phyloP scores from a whole-genome alignment of 2,113 vertebrate species.

The Varanus komodoensis region DNA sequence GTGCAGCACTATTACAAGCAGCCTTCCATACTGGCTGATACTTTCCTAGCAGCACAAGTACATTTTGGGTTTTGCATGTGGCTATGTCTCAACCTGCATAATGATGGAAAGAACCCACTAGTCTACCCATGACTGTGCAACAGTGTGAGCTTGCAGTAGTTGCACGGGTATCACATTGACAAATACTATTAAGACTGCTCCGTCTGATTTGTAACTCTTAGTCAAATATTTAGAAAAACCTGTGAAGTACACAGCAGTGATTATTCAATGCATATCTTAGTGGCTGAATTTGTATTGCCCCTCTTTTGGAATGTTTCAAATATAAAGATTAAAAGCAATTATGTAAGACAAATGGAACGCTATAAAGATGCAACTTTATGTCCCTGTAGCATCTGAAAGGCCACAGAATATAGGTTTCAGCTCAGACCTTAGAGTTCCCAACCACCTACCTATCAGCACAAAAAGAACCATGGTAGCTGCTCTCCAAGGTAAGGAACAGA shows the following conservation, averaged over 20 bases:
- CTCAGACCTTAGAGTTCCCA: no score
- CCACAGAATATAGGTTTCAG: no score
- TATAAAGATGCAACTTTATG: background rate
- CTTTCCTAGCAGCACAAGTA: background rate
- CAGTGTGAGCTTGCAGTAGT: background rate
- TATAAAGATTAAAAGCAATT: background rate
- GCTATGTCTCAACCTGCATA: background rate
- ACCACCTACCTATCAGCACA: no score
- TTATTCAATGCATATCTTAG: background rate
- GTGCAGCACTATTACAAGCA: background rate
- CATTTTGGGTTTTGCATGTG: background rate
- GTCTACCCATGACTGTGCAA: background rate
- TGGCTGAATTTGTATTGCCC: background rate
- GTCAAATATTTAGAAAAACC: background rate
- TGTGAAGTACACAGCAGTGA: background rate
- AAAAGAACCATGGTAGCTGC: no score
- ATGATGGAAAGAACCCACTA: background rate
- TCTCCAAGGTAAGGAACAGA: no score
- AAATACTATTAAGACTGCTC: background rate
- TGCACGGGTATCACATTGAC: background rate
- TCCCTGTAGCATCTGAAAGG: no score
- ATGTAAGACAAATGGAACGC: background rate
- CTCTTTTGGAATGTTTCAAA: background rate
- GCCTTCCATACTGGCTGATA: background rate
- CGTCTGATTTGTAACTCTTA: background rate